These are phyloP conservation scores for human (Homo sapiens) DNA, from an alignment of 2,113 vertebrate species.

Conservation along the genomic window GRCh38 chr6:146035001-146035500, in stretches of 20 bases:
- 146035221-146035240: background rate
- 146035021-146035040: background rate
- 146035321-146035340: background rate
- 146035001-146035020: background rate
- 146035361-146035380: background rate
- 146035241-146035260: background rate
- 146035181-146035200: background rate
- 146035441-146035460: background rate
- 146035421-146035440: background rate
- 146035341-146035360: background rate
- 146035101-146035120: background rate
- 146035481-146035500: background rate
- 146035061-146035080: constrained; percentile 1
- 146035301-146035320: constrained; percentile 7
- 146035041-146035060: background rate
- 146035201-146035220: background rate
- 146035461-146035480: background rate
- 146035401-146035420: background rate
- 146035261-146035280: background rate
- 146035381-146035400: background rate
- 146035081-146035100: background rate
- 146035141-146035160: background rate
- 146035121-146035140: background rate
- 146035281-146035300: background rate
- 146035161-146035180: background rate